Percentiles rank a stretch among this genome's conserved stretches.
Conservation (phyloP, 2,113 vertebrate species). For the Pelodiscus sinensis region DNA sequence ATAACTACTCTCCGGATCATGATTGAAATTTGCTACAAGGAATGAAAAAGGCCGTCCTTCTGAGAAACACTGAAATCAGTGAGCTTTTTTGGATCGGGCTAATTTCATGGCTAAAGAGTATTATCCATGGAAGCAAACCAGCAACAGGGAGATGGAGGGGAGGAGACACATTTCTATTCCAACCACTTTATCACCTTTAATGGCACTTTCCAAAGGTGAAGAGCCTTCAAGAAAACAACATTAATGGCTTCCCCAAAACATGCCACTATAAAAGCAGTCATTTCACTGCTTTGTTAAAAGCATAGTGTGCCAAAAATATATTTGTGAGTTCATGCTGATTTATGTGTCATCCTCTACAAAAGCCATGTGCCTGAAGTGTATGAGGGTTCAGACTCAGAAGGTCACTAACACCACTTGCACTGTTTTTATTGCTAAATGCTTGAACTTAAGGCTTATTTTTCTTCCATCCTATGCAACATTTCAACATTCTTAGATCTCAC, state of each 20-base stretch:
- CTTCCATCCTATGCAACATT: not conserved
- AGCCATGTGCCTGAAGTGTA: not conserved
- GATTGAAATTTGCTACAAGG: not conserved
- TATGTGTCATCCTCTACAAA: not conserved
- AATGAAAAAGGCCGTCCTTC: not conserved
- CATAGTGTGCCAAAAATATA: not conserved
- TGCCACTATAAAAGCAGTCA: not conserved
- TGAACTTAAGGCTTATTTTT: slow-evolving; percentile 16
- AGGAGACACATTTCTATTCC: not conserved
- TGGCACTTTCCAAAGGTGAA: not conserved
- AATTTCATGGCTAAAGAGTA: not conserved
- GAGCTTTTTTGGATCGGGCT: not conserved
- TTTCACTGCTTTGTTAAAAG: not conserved
- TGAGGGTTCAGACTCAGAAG: not conserved
- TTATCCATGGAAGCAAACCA: not conserved
- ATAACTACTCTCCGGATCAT: no score
- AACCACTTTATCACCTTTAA: not conserved
- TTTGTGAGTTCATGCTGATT: not conserved
- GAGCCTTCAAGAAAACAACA: not conserved
- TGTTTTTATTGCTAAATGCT: slow-evolving; percentile 42
- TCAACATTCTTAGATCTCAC: slow-evolving; percentile 33
- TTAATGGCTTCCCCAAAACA: not conserved
- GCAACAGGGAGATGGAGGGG: not conserved
- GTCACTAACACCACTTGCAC: not conserved
- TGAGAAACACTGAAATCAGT: fast-evolving